These are phyloP conservation scores for Acanthis flammea DNA, from an alignment of 2,797 vertebrate species.

Conservation along the genomic window DNA sequence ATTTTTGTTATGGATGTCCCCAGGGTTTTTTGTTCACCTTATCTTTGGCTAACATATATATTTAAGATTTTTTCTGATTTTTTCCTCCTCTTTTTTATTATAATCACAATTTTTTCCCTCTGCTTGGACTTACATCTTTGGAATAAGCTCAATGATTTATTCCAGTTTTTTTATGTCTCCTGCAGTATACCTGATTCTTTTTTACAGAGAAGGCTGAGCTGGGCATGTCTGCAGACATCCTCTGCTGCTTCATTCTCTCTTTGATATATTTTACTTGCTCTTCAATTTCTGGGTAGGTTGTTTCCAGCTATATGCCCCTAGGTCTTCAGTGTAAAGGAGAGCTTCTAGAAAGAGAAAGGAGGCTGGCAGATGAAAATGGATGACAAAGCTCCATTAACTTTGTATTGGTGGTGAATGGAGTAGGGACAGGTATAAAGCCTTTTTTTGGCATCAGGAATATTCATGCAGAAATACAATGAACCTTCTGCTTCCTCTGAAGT, in stretches of 20 bases:
- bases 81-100: neutral
- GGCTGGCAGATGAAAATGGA: neutral
- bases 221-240: neutral
- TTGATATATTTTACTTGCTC: neutral
- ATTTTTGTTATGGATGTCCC: neutral
- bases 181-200: neutral
- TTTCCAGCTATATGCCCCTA: neutral
- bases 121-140: neutral
- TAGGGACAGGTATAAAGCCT: neutral
- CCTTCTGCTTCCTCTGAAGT: neutral
- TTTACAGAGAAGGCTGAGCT: neutral
- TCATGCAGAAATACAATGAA: neutral
- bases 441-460: neutral
- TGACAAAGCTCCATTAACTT: neutral
- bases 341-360: neutral
- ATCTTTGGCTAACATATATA: neutral
- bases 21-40: accelerated
- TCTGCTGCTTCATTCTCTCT: neutral
- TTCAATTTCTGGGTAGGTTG: neutral
- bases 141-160: neutral
- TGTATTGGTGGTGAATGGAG: neutral
- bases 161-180: neutral
- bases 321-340: neutral
- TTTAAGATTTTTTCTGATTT: neutral
- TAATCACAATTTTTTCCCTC: neutral